Conservation (phyloP, 2,797 vertebrate genomes). For the Nasua narica region DNA sequence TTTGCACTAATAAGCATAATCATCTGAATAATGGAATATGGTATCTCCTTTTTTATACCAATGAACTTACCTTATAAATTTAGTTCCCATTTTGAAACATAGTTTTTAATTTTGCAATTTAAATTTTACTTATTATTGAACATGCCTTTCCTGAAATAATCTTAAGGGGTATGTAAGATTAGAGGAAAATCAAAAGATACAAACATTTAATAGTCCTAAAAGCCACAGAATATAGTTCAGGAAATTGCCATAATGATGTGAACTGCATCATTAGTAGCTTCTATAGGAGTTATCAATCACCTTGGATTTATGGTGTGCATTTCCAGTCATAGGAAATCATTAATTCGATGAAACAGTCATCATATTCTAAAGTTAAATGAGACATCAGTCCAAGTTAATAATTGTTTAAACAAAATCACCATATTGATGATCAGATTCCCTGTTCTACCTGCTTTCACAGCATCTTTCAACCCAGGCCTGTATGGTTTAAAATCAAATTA, state of each 20-base stretch:
- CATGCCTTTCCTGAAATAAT: not conserved
- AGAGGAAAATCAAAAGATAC: not conserved
- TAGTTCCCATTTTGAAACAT: slow-evolving; percentile 31
- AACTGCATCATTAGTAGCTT: not conserved
- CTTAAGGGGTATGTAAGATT: not conserved
- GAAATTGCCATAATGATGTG: not conserved
- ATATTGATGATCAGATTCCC: not conserved
- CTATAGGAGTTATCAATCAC: not conserved
- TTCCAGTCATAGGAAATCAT: not conserved
- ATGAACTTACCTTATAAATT: slow-evolving; percentile 46
- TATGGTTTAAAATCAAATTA: not conserved
- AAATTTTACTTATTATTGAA: not conserved
- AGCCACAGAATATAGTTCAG: not conserved
- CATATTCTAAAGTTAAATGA: not conserved
- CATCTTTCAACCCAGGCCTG: not conserved
- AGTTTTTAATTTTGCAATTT: slow-evolving; percentile 42
- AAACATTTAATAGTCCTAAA: not conserved
- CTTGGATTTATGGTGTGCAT: not conserved
- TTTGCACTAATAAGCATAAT: slow-evolving; percentile 78
- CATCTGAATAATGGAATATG: slow-evolving; percentile 74
- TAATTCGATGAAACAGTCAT: not conserved
- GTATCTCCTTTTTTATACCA: slow-evolving; percentile 59
- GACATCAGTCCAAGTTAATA: not conserved
- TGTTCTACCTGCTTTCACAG: not conserved
- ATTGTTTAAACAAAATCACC: not conserved